A percentile compares a stretch with the other conserved stretches of the same genome.
These are phyloP conservation scores for Pyrocephalus nanus DNA, from an alignment of 2,797 vertebrate genomes.

Conservation along the genomic window DNA sequence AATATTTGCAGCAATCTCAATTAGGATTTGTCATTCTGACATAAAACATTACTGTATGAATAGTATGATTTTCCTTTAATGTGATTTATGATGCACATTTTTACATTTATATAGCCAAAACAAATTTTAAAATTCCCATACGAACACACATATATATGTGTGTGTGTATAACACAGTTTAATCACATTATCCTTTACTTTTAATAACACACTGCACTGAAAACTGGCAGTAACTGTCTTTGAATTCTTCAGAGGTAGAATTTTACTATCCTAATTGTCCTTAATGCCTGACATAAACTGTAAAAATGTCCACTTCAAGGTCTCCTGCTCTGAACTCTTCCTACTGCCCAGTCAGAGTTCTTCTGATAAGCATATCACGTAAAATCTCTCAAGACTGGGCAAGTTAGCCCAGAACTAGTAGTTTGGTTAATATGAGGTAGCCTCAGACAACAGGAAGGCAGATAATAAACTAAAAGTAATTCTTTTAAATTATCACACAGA, in stretches of 20 bases:
- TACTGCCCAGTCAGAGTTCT: neutral
- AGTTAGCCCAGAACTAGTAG: neutral
- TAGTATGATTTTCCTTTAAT: neutral
- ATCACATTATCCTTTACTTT: neutral
- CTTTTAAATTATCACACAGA: neutral
- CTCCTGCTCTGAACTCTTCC: neutral
- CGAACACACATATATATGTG: neutral
- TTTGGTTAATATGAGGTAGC: neutral
- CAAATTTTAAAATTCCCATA: neutral
- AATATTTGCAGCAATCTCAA: neutral
- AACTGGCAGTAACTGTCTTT: neutral
- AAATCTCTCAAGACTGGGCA: neutral
- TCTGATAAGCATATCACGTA: neutral
- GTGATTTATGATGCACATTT: neutral
- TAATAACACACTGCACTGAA: neutral
- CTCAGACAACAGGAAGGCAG: neutral
- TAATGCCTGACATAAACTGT: neutral
- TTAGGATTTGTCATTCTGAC: neutral
- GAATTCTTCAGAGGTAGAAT: neutral
- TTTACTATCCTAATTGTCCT: neutral
- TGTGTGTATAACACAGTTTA: neutral
- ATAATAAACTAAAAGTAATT: neutral
- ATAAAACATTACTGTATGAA: neutral
- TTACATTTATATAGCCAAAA: neutral
- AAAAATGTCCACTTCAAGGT: neutral